These are phyloP conservation scores for Campaea margaritaria DNA, from an alignment of 2,888 invertebrate species.

Conservation along the genomic window DNA sequence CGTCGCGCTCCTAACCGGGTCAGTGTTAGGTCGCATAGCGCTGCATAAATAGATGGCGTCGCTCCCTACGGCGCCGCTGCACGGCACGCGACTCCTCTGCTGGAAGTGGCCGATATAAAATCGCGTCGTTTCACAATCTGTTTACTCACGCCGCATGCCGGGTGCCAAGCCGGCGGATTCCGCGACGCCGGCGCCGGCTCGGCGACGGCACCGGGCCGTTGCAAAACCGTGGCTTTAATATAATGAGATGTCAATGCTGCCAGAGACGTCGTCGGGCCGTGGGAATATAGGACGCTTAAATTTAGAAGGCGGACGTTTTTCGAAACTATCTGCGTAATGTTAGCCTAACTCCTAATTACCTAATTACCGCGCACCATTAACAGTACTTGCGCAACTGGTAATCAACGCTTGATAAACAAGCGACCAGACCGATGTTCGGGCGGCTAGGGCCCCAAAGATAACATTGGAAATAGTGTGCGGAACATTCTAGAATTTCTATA, in stretches of 20 bases:
- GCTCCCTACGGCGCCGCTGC: conserved; percentile 51
- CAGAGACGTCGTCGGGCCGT: conserved; percentile 54
- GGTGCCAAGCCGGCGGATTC: conserved; percentile 73
- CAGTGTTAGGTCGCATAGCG: conserved; percentile 83
- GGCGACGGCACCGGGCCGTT: conserved; percentile 52
- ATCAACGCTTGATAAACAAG: conserved; percentile 22
- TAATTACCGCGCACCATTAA: conserved; percentile 29
- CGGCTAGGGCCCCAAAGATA: background rate
- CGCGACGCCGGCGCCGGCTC: conserved; percentile 43
- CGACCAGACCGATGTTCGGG: background rate
- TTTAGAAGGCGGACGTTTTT: conserved; percentile 62
- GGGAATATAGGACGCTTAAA: conserved; percentile 73
- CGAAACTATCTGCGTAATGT: conserved; percentile 45
- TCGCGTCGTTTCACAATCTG: conserved; percentile 68
- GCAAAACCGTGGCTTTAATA: conserved; percentile 61
- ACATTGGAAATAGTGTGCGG: conserved; percentile 2
- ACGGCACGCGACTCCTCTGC: conserved; percentile 37
- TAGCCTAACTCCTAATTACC: conserved; percentile 32
- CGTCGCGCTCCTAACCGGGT: conserved; percentile 77
- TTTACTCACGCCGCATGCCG: conserved; percentile 64
- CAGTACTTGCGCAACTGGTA: conserved; percentile 19
- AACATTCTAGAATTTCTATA: conserved; percentile 7
- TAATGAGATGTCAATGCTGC: conserved; percentile 58
- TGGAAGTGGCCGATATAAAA: conserved; percentile 59
- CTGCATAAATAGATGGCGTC: conserved; percentile 76